A percentile compares a stretch with the other conserved stretches of the same genome.
Conservation (phyloP, 2,888 invertebrate genomes). For the Muschampia plurimacula region DNA sequence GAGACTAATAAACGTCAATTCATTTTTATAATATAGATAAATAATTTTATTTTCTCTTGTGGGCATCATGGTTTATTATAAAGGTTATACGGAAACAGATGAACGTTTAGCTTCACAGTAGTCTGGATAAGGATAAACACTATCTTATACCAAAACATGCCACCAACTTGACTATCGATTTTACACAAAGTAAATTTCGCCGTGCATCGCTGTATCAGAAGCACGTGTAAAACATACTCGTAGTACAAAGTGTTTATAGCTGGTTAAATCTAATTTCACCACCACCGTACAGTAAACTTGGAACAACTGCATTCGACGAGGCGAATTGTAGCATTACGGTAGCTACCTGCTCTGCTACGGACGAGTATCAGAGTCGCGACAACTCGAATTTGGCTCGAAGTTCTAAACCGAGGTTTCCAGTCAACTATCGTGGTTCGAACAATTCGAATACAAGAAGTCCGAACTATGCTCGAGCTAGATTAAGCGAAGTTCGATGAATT, state of each 20-base stretch:
- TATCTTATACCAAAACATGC: neutral
- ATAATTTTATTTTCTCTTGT: too few relatives aligned
- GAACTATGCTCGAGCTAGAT: slow-evolving; percentile 49
- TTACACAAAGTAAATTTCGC: neutral
- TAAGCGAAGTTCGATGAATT: slow-evolving; percentile 56
- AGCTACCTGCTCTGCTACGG: slow-evolving; percentile 18
- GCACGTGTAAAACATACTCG: neutral
- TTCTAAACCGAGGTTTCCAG: slow-evolving; percentile 38
- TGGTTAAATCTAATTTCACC: neutral
- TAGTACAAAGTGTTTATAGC: neutral
- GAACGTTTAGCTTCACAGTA: neutral
- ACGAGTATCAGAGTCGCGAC: slow-evolving; percentile 40
- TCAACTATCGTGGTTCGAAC: slow-evolving; percentile 45
- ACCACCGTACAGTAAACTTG: slow-evolving; percentile 15
- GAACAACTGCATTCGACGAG: slow-evolving; percentile 47
- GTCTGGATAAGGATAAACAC: neutral
- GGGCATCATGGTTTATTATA: too few relatives aligned
- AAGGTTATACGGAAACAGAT: too few relatives aligned
- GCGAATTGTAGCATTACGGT: slow-evolving; percentile 41
- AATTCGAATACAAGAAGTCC: slow-evolving; percentile 38
- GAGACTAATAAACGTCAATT: too few relatives aligned
- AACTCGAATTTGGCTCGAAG: slow-evolving; percentile 42
- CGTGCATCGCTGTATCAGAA: neutral
- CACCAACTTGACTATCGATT: neutral
- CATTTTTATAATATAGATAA: too few relatives aligned